phyloP scores from a whole-genome alignment of 2,888 invertebrate species.

The Pachydiplax longipennis region DNA sequence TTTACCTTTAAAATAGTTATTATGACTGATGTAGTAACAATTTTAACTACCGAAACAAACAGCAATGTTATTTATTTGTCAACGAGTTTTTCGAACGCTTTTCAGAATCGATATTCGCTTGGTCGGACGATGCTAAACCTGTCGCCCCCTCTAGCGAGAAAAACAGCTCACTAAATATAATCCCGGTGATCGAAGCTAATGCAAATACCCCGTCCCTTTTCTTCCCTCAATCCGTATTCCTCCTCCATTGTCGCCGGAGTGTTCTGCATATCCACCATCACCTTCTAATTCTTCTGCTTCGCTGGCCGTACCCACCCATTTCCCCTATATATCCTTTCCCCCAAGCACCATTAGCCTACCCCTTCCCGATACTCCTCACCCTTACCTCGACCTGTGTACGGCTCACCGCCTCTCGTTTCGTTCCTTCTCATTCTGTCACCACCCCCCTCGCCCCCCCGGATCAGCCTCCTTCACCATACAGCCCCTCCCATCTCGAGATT shows the following conservation, averaged over 20 bases:
- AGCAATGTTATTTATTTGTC: too few relatives aligned
- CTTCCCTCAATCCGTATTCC: not conserved
- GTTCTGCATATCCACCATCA: not conserved
- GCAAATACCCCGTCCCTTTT: not conserved
- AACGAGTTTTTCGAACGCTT: too few relatives aligned
- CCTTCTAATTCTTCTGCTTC: not conserved
- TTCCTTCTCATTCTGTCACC: not conserved
- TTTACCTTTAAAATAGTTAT: too few relatives aligned
- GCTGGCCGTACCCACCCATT: not conserved
- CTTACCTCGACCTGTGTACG: not conserved
- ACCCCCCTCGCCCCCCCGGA: not conserved
- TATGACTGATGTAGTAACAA: too few relatives aligned
- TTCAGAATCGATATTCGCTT: not conserved
- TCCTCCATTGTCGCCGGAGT: not conserved
- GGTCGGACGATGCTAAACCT: not conserved
- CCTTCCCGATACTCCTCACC: not conserved
- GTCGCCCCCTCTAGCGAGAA: not conserved
- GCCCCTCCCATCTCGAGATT: constrained; percentile 10
- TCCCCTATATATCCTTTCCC: not conserved
- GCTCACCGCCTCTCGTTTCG: not conserved
- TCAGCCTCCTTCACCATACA: not conserved
- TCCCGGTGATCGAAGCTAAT: not conserved
- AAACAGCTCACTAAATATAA: not conserved
- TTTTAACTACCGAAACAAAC: too few relatives aligned
- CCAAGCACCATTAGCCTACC: not conserved